A percentile compares a stretch with the other conserved stretches of the same genome.
These are phyloP conservation scores for Scolanthus callimorphus DNA, from an alignment of 92 coral and sea anemone species.

Conservation along the genomic window DNA sequence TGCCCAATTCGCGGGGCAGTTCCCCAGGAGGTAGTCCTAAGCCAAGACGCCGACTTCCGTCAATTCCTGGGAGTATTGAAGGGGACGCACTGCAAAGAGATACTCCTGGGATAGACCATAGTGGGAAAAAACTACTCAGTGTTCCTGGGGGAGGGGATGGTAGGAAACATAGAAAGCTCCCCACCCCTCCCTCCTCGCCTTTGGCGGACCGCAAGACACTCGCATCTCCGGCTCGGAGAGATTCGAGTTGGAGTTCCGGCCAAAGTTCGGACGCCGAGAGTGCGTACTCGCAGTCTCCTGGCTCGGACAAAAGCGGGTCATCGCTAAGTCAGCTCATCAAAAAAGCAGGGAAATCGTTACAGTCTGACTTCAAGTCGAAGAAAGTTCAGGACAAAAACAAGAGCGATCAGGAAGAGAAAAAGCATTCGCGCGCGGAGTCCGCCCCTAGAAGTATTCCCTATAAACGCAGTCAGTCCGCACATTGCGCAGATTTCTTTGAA, in stretches of 20 bases:
- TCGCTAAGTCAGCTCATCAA: slow-evolving; percentile 31
- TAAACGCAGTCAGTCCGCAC: slow-evolving; percentile 47
- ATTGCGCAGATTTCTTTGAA: slow-evolving; percentile 45
- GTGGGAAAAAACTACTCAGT: background rate
- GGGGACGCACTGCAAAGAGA: background rate
- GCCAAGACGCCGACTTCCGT: slow-evolving; percentile 63
- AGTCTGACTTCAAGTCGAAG: background rate
- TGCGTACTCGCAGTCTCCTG: slow-evolving; percentile 13
- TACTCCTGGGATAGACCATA: background rate
- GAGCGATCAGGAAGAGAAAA: background rate
- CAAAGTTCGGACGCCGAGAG: background rate
- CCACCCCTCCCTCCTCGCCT: slow-evolving; percentile 84
- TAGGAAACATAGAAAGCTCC: slow-evolving; percentile 61
- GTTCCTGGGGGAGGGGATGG: slow-evolving; percentile 18
- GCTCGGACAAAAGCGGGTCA: slow-evolving; percentile 12
- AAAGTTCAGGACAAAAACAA: too few relatives aligned
- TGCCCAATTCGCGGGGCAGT: slow-evolving; percentile 20
- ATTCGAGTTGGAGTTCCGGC: background rate
- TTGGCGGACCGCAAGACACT: slow-evolving; percentile 16
- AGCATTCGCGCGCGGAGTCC: background rate
- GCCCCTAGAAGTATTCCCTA: slow-evolving; percentile 4
- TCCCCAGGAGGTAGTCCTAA: slow-evolving; percentile 57
- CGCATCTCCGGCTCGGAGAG: background rate
- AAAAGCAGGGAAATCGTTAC: background rate
- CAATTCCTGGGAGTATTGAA: slow-evolving; percentile 27